phyloP scores from a whole-genome alignment of 2,113 vertebrate species.

The Romanogobio albipinnatus region DNA sequence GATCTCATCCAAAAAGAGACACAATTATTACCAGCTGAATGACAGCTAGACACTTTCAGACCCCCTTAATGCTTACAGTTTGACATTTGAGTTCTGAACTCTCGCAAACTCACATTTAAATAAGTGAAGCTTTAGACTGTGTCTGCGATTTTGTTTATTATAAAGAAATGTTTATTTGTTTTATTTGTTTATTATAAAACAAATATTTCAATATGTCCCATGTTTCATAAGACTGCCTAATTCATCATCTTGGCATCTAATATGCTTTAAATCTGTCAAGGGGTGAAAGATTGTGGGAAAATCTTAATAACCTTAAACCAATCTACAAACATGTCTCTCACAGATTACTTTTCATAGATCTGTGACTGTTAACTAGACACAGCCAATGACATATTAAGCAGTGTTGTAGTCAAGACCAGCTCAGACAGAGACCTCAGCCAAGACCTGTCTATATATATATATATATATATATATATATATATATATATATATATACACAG shows the following conservation, averaged over 20 bases:
- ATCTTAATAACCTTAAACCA: neutral
- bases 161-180: neutral
- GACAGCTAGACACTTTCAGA: neutral
- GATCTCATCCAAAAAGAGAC: neutral
- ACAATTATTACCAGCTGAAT: neutral
- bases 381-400: neutral
- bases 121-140: neutral
- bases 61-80: neutral
- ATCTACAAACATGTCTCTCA: neutral
- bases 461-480: neutral
- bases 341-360: neutral
- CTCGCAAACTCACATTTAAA: neutral
- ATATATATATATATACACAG: no score
- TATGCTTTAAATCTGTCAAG: neutral
- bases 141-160: neutral
- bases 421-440: neutral
- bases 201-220: neutral
- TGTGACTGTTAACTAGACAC: neutral
- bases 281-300: neutral
- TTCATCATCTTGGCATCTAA: no score
- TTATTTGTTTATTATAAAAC: neutral
- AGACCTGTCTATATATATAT: neutral
- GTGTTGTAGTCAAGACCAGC: neutral
- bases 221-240: no score
- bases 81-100: neutral